These are phyloP conservation scores for Cavia porcellus DNA, from an alignment of 2,113 vertebrate species.

Conservation along the genomic window DNA sequence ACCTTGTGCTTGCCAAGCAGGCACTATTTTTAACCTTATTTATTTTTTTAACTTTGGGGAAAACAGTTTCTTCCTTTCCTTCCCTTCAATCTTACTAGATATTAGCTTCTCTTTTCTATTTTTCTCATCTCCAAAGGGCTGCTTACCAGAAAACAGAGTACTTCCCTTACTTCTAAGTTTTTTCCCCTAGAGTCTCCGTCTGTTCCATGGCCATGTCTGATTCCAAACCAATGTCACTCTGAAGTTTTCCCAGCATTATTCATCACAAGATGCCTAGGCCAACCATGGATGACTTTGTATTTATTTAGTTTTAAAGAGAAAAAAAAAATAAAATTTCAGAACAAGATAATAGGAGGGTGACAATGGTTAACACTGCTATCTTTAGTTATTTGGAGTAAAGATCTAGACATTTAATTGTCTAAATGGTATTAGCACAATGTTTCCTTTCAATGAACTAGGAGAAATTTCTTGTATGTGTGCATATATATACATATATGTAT, in stretches of 20 bases:
- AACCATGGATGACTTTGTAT: background rate
- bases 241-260: background rate
- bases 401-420: too few relatives aligned
- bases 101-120: background rate
- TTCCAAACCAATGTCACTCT: background rate
- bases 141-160: background rate
- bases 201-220: background rate
- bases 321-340: too few relatives aligned
- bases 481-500: too few relatives aligned
- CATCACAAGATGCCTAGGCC: background rate
- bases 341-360: too few relatives aligned
- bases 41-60: slow-evolving; percentile 57
- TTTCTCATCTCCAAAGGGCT: background rate
- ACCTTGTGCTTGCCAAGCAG: too few relatives aligned
- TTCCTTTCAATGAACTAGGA: too few relatives aligned
- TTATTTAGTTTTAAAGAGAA: too few relatives aligned
- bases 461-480: too few relatives aligned
- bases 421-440: too few relatives aligned
- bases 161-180: background rate
- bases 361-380: too few relatives aligned
- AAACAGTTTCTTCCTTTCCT: slow-evolving; percentile 24
- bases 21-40: too few relatives aligned
- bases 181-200: background rate
- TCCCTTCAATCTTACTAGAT: background rate
- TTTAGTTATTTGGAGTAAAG: too few relatives aligned